Conservation (phyloP, 64 coral and sea anemone species). For the Astreopora myriophthalma region DNA sequence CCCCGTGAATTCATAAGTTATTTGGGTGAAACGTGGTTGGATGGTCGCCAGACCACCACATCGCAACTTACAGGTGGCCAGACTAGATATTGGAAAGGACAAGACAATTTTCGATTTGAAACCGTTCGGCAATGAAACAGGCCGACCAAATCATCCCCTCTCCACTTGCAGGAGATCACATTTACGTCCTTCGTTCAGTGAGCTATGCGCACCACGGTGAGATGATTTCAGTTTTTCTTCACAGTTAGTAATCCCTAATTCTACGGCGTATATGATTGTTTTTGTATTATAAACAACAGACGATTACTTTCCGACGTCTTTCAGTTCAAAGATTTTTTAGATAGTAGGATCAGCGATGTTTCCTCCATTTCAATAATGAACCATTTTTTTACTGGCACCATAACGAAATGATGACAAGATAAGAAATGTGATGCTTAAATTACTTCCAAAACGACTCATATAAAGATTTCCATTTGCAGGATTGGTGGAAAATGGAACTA, state of each 20-base stretch:
- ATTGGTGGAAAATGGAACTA: no score
- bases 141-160: neutral
- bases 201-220: slow-evolving; percentile 69
- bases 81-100: neutral
- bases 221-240: neutral
- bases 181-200: slow-evolving; percentile 50
- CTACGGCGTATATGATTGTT: neutral
- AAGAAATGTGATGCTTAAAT: no score
- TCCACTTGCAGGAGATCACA: slow-evolving; percentile 39
- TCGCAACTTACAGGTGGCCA: neutral
- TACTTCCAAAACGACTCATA: no score
- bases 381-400: no score
- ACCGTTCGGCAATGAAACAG: neutral
- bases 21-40: neutral
- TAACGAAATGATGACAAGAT: no score
- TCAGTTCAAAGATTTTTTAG: no score
- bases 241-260: neutral
- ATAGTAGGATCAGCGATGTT: no score
- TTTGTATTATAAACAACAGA: neutral
- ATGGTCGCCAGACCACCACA: neutral
- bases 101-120: neutral
- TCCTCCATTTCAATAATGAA: no score
- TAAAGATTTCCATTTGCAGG: no score
- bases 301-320: neutral
- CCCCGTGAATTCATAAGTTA: neutral